Evolutionary conservation across 2,797 vertebrate genomes (phyloP), one percentile per base, ranked within the genome.

Genomic region (Mionectes olivaceus): DNA sequence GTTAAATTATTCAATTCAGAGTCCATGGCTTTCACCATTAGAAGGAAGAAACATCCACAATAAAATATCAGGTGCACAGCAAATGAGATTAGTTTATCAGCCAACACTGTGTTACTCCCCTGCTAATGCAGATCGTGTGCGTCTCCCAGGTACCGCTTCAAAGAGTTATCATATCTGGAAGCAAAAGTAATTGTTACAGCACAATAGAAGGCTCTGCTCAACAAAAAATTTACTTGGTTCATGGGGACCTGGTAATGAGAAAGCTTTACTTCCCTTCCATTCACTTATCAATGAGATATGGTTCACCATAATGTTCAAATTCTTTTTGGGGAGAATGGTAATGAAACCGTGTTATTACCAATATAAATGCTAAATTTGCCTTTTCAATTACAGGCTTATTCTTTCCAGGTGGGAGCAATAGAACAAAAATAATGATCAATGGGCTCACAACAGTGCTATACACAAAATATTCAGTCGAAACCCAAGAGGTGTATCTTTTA

Each of bases 51-150:
- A 2, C 5, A 19, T n/a, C 2, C 25, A 73, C 30, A 11, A 41
- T 76, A 71, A 95, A 96, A 70, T 94, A 94, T 71, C 91, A 94
- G 90, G 87, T 94, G 69, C 93, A 69, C 32, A 80, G 82, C 50
- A 91, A 95, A 95, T 84, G 59, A 96, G 90, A 96, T 95, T 83
- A 95, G 75, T 87, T 94, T 92, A 95, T 95, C 82, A 33, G 24
- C 56, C 89, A 91, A 67, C 23, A 19, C 46, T 55, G 3, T 57
- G 41, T 67, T 92, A 81, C 56, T 89, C 49, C 75, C 87, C 85
- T 83, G 70, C 60, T 96, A 87, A 70, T 23, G 21, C 16, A 81
- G 75, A 93, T 88, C 87, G 13, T 1, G 5, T 49, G 37, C 2
- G 5, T 97, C 93, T 94, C 90, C 61, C 19, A 76, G 57, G 74